Evolutionary conservation across 2,797 vertebrate genomes (phyloP).

Genomic region (Chrosomus eos): DNA sequence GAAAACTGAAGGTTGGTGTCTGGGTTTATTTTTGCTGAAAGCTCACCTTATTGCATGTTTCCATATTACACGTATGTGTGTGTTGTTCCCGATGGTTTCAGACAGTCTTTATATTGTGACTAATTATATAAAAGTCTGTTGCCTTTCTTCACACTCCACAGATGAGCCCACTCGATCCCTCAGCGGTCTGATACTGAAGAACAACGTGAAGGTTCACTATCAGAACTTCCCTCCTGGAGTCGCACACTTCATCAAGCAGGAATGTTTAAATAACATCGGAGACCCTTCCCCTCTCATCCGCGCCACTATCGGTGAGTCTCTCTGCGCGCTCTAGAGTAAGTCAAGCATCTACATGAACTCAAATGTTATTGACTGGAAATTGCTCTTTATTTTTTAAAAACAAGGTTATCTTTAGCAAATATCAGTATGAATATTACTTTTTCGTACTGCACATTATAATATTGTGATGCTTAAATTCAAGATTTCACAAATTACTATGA

Average conservation of each 20-base stretch:
- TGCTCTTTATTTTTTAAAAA: neutral
- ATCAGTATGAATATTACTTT: neutral
- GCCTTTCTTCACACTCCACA: conserved; percentile 39
- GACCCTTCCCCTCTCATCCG: conserved; percentile 93
- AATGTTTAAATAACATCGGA: conserved; percentile 93
- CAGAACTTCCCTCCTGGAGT: conserved; percentile 91
- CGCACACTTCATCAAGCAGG: conserved; percentile 94
- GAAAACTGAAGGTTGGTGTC: conserved; percentile 87
- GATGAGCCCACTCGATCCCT: conserved; percentile 94
- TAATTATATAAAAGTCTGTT: neutral
- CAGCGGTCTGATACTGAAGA: conserved; percentile 94
- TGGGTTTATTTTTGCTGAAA: neutral
- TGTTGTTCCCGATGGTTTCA: neutral
- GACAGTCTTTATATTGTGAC: neutral
- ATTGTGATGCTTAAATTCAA: neutral
- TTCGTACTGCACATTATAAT: neutral
- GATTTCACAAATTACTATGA: neutral
- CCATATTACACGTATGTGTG: neutral
- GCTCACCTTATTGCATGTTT: neutral
- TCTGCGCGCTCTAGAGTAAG: neutral
- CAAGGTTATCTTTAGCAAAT: neutral
- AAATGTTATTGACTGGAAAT: neutral
- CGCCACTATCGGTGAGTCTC: conserved; percentile 89
- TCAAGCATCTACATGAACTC: neutral
- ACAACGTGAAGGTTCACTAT: conserved; percentile 95